These are phyloP conservation scores for Drosophila erecta DNA, from an alignment of 1,140 invertebrate genomes.

Conservation along the genomic window DNA sequence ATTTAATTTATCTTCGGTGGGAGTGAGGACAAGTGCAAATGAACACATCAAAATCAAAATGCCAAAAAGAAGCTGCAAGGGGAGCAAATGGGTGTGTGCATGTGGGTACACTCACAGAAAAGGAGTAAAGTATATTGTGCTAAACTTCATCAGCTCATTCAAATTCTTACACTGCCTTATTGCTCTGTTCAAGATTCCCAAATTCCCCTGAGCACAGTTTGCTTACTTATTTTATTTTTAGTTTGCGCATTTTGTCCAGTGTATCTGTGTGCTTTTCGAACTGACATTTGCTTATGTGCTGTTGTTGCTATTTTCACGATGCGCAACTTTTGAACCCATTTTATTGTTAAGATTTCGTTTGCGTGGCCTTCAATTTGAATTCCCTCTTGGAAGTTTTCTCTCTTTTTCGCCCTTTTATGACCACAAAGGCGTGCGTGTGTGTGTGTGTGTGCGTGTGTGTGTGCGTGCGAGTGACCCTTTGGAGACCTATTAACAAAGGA, in stretches of 20 bases:
- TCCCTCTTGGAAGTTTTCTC: constrained; percentile 19
- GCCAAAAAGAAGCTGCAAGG: constrained; percentile 14
- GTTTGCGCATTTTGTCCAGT: background rate
- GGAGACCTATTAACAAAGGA: constrained; percentile 75
- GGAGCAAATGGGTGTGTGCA: background rate
- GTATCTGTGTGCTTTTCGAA: constrained; percentile 2
- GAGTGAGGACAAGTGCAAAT: constrained; percentile 53
- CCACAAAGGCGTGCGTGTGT: constrained; percentile 10
- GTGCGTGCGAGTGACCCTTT: constrained; percentile 50
- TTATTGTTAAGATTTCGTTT: constrained; percentile 74
- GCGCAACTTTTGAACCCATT: constrained; percentile 58
- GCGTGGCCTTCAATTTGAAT: constrained; percentile 73
- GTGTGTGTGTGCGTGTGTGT: constrained; percentile 15
- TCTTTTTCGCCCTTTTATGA: constrained; percentile 44
- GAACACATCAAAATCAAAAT: constrained; percentile 76
- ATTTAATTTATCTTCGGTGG: constrained; percentile 72
- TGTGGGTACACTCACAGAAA: background rate
- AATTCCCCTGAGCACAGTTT: too few species aligned
- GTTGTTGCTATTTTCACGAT: constrained; percentile 32
- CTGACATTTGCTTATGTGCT: constrained; percentile 19
- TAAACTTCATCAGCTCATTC: too few species aligned
- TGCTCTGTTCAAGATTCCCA: too few species aligned
- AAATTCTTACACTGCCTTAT: too few species aligned
- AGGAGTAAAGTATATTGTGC: background rate
- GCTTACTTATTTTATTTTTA: too few species aligned